phyloP scores from a whole-genome alignment of 2,888 invertebrate genomes.

The Pristionchus arcanus region DNA sequence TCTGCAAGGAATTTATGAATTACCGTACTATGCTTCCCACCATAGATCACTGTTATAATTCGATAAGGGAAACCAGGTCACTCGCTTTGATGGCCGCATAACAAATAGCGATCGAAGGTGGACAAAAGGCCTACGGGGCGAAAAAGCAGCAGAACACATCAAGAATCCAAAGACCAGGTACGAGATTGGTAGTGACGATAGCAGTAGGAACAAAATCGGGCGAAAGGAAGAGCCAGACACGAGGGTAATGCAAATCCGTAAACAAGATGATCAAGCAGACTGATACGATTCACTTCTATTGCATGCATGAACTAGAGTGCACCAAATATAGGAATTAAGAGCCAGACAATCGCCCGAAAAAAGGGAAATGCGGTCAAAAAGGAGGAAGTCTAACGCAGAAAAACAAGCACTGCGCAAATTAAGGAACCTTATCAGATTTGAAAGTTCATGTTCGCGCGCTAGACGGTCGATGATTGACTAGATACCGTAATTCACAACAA shows the following conservation, averaged over 20 bases:
- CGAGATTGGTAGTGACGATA: not conserved
- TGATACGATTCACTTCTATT: conserved; percentile 19
- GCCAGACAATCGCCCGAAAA: not conserved
- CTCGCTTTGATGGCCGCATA: not conserved
- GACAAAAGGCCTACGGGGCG: not conserved
- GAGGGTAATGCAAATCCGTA: not conserved
- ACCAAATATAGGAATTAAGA: conserved; percentile 9
- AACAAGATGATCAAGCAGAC: not conserved
- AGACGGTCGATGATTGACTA: not conserved
- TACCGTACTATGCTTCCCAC: not conserved
- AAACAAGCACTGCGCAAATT: not conserved
- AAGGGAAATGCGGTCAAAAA: conserved; percentile 21
- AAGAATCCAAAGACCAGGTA: not conserved
- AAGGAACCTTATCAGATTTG: not conserved
- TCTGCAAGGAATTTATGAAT: conserved; percentile 57
- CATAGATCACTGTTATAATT: not conserved
- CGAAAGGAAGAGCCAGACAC: not conserved
- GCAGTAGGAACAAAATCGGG: not conserved
- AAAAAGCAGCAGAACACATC: not conserved
- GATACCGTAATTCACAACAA: not conserved
- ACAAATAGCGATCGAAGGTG: not conserved
- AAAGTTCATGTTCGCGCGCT: not conserved
- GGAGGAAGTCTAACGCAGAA: not conserved
- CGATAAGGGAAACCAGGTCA: not conserved
- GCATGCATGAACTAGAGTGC: not conserved